Percentiles rank a stretch among this genome's conserved stretches.
Evolutionary conservation across 2,113 vertebrate species (phyloP).

Genomic region (Mus pahari): DNA sequence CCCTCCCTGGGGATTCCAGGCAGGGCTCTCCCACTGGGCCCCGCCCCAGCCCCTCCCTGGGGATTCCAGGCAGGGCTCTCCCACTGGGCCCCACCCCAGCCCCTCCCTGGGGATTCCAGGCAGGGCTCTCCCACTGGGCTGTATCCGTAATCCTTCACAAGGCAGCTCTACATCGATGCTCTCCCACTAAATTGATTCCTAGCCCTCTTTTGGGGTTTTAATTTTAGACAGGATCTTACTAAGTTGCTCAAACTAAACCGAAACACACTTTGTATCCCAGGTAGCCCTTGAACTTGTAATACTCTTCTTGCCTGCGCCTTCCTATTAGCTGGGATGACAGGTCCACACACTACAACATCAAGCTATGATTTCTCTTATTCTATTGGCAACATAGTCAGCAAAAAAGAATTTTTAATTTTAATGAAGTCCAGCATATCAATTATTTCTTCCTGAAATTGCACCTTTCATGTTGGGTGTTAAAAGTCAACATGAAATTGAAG

Average conservation of each 20-base stretch:
- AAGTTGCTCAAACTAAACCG: neutral
- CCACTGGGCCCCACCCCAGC: neutral
- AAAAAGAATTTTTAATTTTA: neutral
- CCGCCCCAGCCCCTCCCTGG: neutral
- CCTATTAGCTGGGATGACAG: neutral
- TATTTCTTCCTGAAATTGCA: neutral
- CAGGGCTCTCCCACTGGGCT: neutral
- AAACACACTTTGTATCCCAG: neutral
- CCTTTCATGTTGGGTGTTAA: neutral
- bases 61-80: neutral
- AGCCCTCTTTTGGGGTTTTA: neutral
- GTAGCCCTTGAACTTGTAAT: neutral
- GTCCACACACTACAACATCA: neutral
- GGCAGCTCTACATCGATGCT: neutral
- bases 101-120: neutral
- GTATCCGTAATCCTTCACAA: neutral
- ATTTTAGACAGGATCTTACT: neutral
- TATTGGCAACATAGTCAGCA: neutral
- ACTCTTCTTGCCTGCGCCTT: neutral
- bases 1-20: neutral
- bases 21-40: neutral
- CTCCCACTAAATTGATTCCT: neutral
- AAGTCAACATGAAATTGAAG: neutral
- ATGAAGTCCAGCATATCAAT: neutral
- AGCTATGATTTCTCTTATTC: neutral